These are phyloP conservation scores for Drosophila greeni DNA, from an alignment of 2,888 invertebrate species.

Conservation along the genomic window DNA sequence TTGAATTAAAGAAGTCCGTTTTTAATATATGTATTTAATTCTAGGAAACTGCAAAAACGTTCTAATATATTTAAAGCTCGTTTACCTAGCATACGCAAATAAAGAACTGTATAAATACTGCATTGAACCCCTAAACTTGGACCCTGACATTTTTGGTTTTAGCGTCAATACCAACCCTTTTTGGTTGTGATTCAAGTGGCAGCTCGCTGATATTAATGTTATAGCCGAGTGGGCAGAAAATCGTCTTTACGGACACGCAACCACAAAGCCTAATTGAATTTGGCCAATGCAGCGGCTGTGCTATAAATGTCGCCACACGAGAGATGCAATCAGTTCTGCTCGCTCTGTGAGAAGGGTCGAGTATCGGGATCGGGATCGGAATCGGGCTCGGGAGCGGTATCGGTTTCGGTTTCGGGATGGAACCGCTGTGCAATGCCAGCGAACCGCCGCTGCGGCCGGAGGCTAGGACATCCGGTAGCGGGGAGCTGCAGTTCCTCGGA, in stretches of 20 bases:
- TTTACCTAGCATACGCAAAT: background rate
- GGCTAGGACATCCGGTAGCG: constrained; percentile 56
- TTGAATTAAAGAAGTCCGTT: background rate
- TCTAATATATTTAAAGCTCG: background rate
- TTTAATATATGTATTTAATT: background rate
- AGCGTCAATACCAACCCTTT: constrained; percentile 27
- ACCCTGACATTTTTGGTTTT: constrained; percentile 18
- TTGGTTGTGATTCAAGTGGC: constrained; percentile 16
- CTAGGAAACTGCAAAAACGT: background rate
- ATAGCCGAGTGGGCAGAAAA: constrained; percentile 65
- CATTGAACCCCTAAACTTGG: background rate
- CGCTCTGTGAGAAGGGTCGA: constrained; percentile 13
- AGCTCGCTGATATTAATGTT: constrained; percentile 18
- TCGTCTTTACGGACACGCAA: constrained; percentile 63
- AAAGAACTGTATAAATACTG: background rate
- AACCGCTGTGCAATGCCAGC: constrained; percentile 65
- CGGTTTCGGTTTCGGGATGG: constrained; percentile 27
- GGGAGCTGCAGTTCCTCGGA: constrained; percentile 81
- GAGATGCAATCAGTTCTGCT: constrained; percentile 28
- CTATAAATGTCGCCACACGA: constrained; percentile 48
- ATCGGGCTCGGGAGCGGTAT: constrained; percentile 33
- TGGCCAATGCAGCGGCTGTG: constrained; percentile 25
- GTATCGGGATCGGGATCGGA: constrained; percentile 12
- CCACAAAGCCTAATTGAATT: constrained; percentile 59
- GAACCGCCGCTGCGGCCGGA: constrained; percentile 62